Evolutionary conservation across 2,797 vertebrate genomes (phyloP), one percentile per base, ranked within the genome.

Genomic region (Tenualosa ilisha): DNA sequence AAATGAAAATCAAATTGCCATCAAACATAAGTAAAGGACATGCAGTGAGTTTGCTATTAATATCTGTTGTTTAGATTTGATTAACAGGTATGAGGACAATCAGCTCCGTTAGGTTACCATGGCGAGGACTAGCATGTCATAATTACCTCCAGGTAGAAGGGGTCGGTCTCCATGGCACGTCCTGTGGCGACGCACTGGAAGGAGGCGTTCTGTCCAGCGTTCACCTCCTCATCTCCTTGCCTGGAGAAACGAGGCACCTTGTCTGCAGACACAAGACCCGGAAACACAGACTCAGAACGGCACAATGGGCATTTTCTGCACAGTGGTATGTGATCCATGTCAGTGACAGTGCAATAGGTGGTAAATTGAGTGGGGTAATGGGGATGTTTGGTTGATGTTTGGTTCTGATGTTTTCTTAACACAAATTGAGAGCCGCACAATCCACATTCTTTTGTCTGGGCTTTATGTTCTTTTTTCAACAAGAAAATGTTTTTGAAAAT

Each of bases 201-300:
- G 0, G 97, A 98, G 87, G 98, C 97, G n/a, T 99, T 99, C 95
- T 99, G 98, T 82, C 98, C 98, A 37, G 97, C 97, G 2, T 99
- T 99, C 91, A 99, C 98, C 95, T 99, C 98, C 82, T 98, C 97
- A 46, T 99, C 98, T 82, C 98, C 98, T 86, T 99, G 95, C 88
- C 98, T 97, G 91, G 98, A 96, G 93, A 99, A 99, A 94, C 99
- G 97, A 91, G 98, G 97, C 93, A 98, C 98, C 94, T 99, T 99
- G 96, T 99, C 98, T 99, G 96, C 88, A 86, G 85, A 93, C 5
- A 79, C 37, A 79, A 79, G 40, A 79, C 37, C 15, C 37, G 9
- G 6, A 20, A 20, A 6, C 12, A 22, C 15, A 22, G 3, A 31
- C n/a, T 79, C 3, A 79, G 72, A 46, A 79, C 0, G 7, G 7